Evolutionary conservation across 2,797 vertebrate genomes (phyloP).

Genomic region (Lacerta agilis): DNA sequence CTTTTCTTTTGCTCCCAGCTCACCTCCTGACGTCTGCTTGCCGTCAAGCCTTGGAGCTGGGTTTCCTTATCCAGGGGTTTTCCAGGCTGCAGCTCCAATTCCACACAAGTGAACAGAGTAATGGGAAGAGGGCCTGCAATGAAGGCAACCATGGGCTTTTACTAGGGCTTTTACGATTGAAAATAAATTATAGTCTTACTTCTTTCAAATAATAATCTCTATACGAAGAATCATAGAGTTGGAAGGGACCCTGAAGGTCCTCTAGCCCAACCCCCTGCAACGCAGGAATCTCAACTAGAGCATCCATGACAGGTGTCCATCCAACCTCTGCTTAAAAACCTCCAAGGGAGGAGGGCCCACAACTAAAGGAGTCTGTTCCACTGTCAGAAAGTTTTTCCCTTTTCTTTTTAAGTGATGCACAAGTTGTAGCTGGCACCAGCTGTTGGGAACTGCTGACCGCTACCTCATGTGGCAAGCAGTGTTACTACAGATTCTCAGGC

Average conservation of each 20-base stretch:
- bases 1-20: neutral
- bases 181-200: neutral
- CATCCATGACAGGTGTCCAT: too few species aligned
- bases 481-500: too few species aligned
- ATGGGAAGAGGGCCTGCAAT: neutral
- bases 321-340: too few species aligned
- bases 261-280: too few species aligned
- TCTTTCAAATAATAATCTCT: neutral
- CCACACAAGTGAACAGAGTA: neutral
- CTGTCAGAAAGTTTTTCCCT: too few species aligned
- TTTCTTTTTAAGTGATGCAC: neutral
- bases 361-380: too few species aligned
- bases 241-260: too few species aligned
- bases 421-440: neutral
- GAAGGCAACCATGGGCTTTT: neutral
- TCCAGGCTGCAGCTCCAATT: neutral
- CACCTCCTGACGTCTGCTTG: neutral
- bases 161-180: neutral
- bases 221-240: too few species aligned
- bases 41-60: neutral
- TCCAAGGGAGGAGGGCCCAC: too few species aligned
- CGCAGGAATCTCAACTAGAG: too few species aligned
- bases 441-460: too few species aligned
- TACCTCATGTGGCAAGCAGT: too few species aligned
- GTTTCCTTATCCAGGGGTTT: neutral